Conservation (phyloP, 2,113 vertebrate genomes). For the Istiophorus platypterus region DNA sequence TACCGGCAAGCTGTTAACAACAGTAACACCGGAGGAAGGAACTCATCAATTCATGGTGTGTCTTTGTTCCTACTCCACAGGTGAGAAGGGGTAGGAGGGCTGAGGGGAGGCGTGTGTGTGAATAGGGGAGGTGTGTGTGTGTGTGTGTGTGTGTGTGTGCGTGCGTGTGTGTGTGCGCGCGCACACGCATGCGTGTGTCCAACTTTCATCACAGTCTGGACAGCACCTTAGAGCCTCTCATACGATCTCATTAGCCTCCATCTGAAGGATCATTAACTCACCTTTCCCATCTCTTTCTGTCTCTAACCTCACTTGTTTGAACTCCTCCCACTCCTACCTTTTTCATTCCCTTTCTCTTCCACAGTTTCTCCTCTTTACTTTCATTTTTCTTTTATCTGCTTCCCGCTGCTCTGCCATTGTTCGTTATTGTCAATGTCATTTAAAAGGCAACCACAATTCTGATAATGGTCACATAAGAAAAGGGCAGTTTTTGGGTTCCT, state of each 20-base stretch:
- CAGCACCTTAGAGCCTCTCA: constrained; percentile 37
- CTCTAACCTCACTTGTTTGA: constrained; percentile 4
- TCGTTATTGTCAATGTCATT: not conserved
- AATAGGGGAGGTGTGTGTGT: not conserved
- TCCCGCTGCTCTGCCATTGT: constrained; percentile 5
- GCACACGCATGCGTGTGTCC: constrained; percentile 15
- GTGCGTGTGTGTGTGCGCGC: constrained; percentile 7
- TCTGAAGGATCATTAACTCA: constrained; percentile 59
- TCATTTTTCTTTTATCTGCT: constrained; percentile 4
- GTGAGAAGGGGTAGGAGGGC: constrained; percentile 26
- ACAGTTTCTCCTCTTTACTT: not conserved
- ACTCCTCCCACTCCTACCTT: not conserved
- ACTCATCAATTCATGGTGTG: constrained; percentile 48
- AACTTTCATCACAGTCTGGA: constrained; percentile 50
- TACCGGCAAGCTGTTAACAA: constrained; percentile 34
- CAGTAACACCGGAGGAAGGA: constrained; percentile 22
- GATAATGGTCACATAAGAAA: not conserved
- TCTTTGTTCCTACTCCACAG: constrained; percentile 54
- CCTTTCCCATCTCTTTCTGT: constrained; percentile 31
- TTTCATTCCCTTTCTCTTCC: not conserved
- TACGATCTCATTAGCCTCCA: constrained; percentile 71
- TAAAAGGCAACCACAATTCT: not conserved
- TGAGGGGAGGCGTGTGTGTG: not conserved
- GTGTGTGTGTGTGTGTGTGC: not conserved
- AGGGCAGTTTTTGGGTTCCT: too few relatives aligned